Evolutionary conservation across 2,888 invertebrate genomes (phyloP).

Genomic region (Acronicta alni): DNA sequence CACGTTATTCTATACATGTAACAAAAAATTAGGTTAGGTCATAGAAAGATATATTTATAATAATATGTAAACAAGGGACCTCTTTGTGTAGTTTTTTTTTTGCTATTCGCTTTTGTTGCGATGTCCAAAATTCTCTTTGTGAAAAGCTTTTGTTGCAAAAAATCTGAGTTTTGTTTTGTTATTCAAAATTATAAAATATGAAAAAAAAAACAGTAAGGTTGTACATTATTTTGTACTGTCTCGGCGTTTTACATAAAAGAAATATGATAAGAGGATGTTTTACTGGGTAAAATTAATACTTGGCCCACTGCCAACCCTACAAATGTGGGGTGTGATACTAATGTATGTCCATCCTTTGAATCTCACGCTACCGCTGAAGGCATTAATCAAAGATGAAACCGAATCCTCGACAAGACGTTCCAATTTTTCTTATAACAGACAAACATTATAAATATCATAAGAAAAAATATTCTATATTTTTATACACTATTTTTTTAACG

Average conservation of each 20-base stretch:
- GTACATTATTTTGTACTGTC: constrained; percentile 1
- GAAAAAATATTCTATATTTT: not conserved
- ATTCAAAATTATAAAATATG: not conserved
- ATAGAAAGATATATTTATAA: constrained; percentile 63
- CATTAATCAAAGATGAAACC: constrained; percentile 16
- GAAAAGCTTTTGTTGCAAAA: constrained; percentile 19
- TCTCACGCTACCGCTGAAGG: not conserved
- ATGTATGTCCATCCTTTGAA: constrained; percentile 23
- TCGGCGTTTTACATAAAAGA: constrained; percentile 14
- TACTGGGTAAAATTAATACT: constrained; percentile 6
- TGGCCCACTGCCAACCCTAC: constrained; percentile 33
- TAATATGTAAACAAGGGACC: constrained; percentile 72
- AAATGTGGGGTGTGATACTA: constrained; percentile 9
- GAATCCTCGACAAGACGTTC: constrained; percentile 3
- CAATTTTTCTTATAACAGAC: constrained; percentile 2
- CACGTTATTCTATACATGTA: no score
- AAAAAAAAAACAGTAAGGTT: not conserved
- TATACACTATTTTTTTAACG: no score
- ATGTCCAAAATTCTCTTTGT: constrained; percentile 17
- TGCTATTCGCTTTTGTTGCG: constrained; percentile 47
- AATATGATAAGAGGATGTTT: constrained; percentile 27
- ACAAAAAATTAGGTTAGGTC: constrained; percentile 45
- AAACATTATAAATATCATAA: not conserved
- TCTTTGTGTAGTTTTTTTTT: constrained; percentile 62
- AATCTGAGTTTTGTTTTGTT: constrained; percentile 4